Percentiles rank a stretch among this genome's conserved stretches.
Conservation (phyloP, 2,113 vertebrate species). For the Tichodroma muraria region DNA sequence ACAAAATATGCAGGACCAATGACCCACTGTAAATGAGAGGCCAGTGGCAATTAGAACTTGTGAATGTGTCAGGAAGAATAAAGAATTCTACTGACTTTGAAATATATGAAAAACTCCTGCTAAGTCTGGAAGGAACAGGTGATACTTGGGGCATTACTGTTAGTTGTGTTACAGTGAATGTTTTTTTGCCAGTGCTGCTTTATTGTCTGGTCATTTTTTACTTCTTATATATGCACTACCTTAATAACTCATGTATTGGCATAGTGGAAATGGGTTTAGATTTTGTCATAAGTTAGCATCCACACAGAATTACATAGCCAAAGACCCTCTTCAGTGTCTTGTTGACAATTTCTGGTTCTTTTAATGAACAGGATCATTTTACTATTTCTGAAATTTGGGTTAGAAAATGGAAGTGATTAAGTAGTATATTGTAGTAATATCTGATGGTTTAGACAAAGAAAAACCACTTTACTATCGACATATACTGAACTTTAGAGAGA, state of each 20-base stretch:
- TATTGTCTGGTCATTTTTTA: background rate
- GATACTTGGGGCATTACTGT: background rate
- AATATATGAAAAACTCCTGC: background rate
- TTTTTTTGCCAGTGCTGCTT: background rate
- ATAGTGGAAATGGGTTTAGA: background rate
- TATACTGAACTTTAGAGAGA: background rate
- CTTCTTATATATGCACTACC: background rate
- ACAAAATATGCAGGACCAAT: constrained; percentile 19
- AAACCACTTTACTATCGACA: background rate
- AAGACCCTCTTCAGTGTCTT: background rate
- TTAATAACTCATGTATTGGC: background rate
- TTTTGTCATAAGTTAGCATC: background rate
- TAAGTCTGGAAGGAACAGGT: background rate
- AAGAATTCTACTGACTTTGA: background rate
- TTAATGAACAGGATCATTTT: background rate
- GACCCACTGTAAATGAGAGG: constrained; percentile 49
- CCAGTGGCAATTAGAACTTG: background rate
- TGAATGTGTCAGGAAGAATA: background rate
- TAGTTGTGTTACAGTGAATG: background rate
- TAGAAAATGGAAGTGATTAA: background rate
- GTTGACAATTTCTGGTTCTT: background rate
- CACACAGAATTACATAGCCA: background rate
- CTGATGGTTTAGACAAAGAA: background rate
- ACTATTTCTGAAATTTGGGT: background rate
- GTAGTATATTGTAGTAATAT: background rate